A percentile compares a stretch with the other conserved stretches of the same genome.
These are phyloP conservation scores for Anoplius nigerrimus DNA, from an alignment of 2,888 invertebrate genomes.

Conservation along the genomic window DNA sequence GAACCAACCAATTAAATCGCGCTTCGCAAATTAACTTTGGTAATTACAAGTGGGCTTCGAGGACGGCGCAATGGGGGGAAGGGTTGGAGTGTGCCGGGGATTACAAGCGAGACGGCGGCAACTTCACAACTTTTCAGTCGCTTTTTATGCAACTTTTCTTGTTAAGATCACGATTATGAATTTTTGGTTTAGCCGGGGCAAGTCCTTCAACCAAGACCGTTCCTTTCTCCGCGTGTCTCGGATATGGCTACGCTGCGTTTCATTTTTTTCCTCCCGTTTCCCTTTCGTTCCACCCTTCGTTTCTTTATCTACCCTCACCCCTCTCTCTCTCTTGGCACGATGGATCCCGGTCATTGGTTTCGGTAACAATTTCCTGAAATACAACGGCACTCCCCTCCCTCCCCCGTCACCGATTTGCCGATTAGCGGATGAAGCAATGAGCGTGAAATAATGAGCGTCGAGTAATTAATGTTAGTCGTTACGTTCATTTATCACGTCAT, in stretches of 20 bases:
- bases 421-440: constrained; percentile 2
- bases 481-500: constrained; percentile 5
- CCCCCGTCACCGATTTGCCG: background rate
- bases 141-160: constrained; percentile 59
- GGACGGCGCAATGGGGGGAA: constrained; percentile 43
- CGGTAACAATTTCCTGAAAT: background rate
- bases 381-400: background rate
- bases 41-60: constrained; percentile 57
- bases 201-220: constrained; percentile 9
- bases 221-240: background rate
- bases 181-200: constrained; percentile 31
- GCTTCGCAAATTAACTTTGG: constrained; percentile 62
- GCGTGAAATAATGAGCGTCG: background rate
- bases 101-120: constrained; percentile 51
- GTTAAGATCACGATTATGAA: constrained; percentile 61
- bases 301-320: background rate
- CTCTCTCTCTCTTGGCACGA: background rate
- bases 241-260: background rate
- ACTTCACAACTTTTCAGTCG: constrained; percentile 58
- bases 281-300: constrained; percentile 1
- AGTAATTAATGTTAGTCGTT: constrained; percentile 4
- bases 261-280: background rate
- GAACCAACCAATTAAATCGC: constrained; percentile 61
- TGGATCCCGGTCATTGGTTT: background rate
- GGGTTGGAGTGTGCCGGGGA: constrained; percentile 43